Percentiles rank a stretch among this genome's conserved stretches.
Conservation (phyloP, 2,888 invertebrate species). For the Drosophila suboccidentalis region DNA sequence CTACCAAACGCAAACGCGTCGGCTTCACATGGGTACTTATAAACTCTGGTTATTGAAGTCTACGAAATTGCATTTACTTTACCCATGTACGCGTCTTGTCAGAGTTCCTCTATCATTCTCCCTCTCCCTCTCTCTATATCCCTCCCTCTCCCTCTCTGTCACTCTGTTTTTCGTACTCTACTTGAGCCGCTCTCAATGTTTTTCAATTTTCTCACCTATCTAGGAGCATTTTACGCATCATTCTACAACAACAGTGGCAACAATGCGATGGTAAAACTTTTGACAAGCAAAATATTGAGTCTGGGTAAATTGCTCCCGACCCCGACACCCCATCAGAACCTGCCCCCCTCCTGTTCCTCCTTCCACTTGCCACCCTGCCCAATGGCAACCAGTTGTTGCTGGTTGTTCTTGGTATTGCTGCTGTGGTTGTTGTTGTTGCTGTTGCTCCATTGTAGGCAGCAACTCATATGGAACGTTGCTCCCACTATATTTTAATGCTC, state of each 20-base stretch:
- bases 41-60: constrained; percentile 75
- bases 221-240: constrained; percentile 75
- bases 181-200: constrained; percentile 32
- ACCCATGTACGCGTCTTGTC: constrained; percentile 25
- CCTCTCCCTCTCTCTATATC: neutral
- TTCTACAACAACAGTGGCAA: constrained; percentile 47
- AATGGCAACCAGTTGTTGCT: constrained; percentile 33
- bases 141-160: neutral
- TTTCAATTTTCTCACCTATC: constrained; percentile 69
- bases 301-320: constrained; percentile 19
- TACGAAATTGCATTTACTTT: constrained; percentile 79
- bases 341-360: neutral
- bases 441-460: constrained; percentile 69
- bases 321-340: neutral
- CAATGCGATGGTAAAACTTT: constrained; percentile 52
- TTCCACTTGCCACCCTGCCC: neutral
- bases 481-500: constrained; percentile 72
- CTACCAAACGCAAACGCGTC: constrained; percentile 17
- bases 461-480: constrained; percentile 79
- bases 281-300: constrained; percentile 41
- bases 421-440: neutral
- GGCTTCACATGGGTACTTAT: constrained; percentile 66
- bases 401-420: neutral
- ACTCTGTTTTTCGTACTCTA: neutral
- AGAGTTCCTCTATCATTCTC: constrained; percentile 5